These are phyloP conservation scores for Catharus ustulatus DNA, from an alignment of 2,797 vertebrate species.

Conservation along the genomic window DNA sequence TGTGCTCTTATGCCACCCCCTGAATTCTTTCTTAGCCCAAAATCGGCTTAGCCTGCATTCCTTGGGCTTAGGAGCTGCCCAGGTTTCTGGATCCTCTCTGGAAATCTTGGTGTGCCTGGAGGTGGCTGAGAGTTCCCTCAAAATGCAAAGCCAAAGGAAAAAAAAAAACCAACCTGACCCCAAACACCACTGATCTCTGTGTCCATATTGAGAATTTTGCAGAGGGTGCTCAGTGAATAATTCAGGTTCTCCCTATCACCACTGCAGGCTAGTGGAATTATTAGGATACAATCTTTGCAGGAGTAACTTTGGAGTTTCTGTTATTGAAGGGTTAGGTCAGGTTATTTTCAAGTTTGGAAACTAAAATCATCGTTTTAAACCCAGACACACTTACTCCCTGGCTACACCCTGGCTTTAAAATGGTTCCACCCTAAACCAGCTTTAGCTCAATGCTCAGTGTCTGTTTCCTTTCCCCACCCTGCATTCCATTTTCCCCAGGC, in stretches of 20 bases:
- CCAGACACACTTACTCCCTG: slow-evolving; percentile 32
- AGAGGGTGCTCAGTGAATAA: background rate
- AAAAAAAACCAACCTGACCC: rapidly evolving
- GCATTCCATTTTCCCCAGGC: slow-evolving; percentile 86
- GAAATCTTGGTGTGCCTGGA: background rate
- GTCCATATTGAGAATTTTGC: background rate
- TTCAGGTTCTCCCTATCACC: rapidly evolving
- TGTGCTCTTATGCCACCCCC: slow-evolving; percentile 72
- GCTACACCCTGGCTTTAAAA: slow-evolving; percentile 76
- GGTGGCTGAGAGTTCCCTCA: background rate
- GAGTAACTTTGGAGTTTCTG: background rate
- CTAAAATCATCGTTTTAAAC: slow-evolving; percentile 24
- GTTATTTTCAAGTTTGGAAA: slow-evolving; percentile 57
- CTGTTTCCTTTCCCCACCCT: slow-evolving; percentile 89
- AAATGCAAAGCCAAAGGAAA: background rate
- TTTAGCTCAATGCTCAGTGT: slow-evolving; percentile 87
- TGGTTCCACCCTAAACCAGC: slow-evolving; percentile 78
- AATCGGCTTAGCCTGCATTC: slow-evolving; percentile 82
- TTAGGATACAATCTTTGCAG: background rate
- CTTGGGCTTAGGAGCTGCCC: slow-evolving; percentile 79
- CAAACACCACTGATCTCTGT: background rate
- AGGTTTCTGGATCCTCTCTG: slow-evolving; percentile 70
- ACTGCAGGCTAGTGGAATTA: background rate
- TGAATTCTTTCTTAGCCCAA: slow-evolving; percentile 55
- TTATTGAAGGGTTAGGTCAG: slow-evolving; percentile 28